These are phyloP conservation scores for Neogobius melanostomus DNA, from an alignment of 2,113 vertebrate species.

Conservation along the genomic window DNA sequence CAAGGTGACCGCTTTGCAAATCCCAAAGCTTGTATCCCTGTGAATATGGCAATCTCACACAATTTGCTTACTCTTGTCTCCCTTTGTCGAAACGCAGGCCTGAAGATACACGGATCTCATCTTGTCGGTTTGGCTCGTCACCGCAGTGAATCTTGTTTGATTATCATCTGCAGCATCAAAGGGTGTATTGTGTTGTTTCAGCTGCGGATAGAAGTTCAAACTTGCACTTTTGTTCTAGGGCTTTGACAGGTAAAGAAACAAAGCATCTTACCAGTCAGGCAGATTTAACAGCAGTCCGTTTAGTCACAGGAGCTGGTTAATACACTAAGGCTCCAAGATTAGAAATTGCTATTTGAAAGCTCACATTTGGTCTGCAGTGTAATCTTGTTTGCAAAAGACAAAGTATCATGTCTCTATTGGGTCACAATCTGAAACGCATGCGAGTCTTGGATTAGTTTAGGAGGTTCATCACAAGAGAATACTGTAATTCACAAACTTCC, in stretches of 20 bases:
- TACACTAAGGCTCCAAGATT: too few species aligned
- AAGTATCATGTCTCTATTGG: too few species aligned
- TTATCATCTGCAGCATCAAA: conserved; percentile 31
- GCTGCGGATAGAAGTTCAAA: conserved; percentile 22
- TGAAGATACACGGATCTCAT: conserved; percentile 7
- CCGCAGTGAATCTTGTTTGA: conserved; percentile 26
- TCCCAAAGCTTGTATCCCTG: neutral
- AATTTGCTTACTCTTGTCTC: neutral
- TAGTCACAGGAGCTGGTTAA: neutral
- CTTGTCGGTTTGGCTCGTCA: conserved; percentile 13
- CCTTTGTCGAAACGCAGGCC: neutral
- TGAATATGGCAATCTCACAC: neutral
- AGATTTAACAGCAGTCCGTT: neutral
- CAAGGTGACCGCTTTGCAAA: neutral
- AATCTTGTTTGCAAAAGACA: too few species aligned
- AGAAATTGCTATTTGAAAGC: too few species aligned
- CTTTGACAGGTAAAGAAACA: conserved; percentile 5
- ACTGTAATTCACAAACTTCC: too few species aligned
- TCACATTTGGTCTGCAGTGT: too few species aligned
- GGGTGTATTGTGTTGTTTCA: conserved; percentile 28
- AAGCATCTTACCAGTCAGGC: neutral
- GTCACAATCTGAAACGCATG: too few species aligned
- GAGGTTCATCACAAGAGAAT: too few species aligned
- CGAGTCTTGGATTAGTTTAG: too few species aligned
- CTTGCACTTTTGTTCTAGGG: conserved; percentile 8